phyloP scores from a whole-genome alignment of 2,797 vertebrate species.

The Pygocentrus nattereri region DNA sequence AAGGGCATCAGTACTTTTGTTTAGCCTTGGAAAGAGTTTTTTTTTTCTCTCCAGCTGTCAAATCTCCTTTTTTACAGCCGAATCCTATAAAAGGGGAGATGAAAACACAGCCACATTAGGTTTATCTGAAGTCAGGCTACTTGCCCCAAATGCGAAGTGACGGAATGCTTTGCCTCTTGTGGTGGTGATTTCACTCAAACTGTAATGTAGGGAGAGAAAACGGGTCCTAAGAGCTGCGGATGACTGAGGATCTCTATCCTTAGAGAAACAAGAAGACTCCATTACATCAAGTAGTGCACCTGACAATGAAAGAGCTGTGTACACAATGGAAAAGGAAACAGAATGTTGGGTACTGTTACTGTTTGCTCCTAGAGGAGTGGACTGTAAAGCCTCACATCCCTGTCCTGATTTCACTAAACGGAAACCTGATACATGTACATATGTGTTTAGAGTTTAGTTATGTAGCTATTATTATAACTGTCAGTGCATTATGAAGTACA shows the following conservation, averaged over 20 bases:
- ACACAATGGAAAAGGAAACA: background rate
- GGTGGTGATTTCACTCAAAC: background rate
- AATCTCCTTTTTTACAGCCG: background rate
- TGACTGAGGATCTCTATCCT: background rate
- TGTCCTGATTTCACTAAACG: no score
- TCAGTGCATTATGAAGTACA: no score
- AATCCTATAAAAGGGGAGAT: background rate
- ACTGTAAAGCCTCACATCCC: background rate
- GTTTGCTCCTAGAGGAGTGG: background rate
- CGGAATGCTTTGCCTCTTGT: constrained; percentile 18
- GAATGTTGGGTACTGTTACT: background rate
- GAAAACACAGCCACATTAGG: background rate
- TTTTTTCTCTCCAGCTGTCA: background rate
- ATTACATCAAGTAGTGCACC: background rate
- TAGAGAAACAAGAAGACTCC: background rate
- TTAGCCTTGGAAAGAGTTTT: constrained; percentile 12
- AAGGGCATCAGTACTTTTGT: constrained; percentile 28
- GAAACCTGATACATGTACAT: no score
- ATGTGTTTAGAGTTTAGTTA: no score
- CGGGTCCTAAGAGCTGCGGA: background rate
- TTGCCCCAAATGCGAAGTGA: constrained; percentile 11
- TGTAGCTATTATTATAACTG: no score
- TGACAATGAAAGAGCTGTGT: background rate
- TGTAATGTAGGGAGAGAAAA: background rate
- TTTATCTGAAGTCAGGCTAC: background rate